These are phyloP conservation scores for Spodoptera frugiperda DNA, from an alignment of 1,140 invertebrate species.

Conservation along the genomic window DNA sequence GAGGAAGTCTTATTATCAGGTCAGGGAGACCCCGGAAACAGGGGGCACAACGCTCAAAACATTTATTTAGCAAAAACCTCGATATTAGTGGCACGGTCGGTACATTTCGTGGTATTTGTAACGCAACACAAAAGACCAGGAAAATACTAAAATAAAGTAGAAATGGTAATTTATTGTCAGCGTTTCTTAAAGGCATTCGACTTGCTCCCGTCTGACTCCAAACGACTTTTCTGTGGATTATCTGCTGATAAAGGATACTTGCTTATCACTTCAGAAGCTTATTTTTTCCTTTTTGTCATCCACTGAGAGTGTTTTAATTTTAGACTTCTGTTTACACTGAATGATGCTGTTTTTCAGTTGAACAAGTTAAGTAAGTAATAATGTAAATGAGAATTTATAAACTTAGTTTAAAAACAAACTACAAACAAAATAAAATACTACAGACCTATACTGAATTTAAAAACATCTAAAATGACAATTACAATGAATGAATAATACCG, in stretches of 20 bases:
- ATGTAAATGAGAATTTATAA: no score
- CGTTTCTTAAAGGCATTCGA: not conserved
- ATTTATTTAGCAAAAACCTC: conserved; percentile 1
- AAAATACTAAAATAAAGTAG: conserved; percentile 17
- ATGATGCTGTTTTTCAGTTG: no score
- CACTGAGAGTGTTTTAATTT: no score
- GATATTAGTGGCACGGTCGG: not conserved
- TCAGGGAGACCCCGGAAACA: conserved; percentile 20
- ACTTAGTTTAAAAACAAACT: no score
- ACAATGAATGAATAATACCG: no score
- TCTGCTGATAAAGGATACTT: not conserved
- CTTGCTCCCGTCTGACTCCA: no score
- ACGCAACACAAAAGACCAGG: conserved; percentile 8
- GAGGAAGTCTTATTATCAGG: conserved; percentile 21
- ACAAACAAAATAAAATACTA: no score
- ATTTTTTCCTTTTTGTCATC: no score
- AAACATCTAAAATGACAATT: no score
- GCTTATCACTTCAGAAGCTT: not conserved
- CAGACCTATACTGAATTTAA: no score
- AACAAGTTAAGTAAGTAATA: no score
- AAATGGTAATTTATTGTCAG: conserved; percentile 10
- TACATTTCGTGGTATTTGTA: conserved; percentile 10
- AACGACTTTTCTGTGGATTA: not conserved
- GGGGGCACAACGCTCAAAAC: not conserved
- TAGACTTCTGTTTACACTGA: no score